Base-by-base conservation (phyloP, 92 coral and sea anemone genomes). In the Phenganax stokvisi region DNA sequence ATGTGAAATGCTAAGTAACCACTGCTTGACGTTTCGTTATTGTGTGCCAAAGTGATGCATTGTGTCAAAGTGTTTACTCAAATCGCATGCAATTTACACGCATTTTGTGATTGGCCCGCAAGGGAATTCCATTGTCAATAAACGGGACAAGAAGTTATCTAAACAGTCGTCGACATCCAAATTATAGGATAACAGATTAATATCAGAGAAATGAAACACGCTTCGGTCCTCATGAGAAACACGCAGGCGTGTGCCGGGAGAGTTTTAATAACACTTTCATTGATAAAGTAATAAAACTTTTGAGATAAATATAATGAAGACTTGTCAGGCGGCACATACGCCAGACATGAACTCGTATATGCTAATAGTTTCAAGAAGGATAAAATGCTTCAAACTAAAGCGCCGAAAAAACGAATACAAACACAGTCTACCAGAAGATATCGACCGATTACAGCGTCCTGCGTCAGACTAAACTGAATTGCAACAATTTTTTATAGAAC, bases 111-210 rank as follows among this genome's bases (percentile, higher is more conserved):
- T 79, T 79, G 83, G 83, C 13, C 74, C 16, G 8, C 71, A 27
- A n/a, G n/a, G 17, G 29, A 72, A 79, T 79, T 31, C 83, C 74
- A 31, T 16, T 5, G 83, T 79, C 83, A 79, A 79, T 47, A 64
- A 47, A 31, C 56, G 74, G 83, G 83, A 79, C 83, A 79, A 60
- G 83, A 79, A 51, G 44, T 63, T 65, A 29, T 54, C 10, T 56
- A 13, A 79, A 79, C 83, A 79, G 25, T 37, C 52, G 10, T 30
- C 67, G 64, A 79, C 83, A 79, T 79, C 83, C 83, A 79, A 79
- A 79, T 79, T 79, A 79, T 65, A 20, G 37, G 83, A 79, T 79
- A 79, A 65, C 83, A 79, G 83, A 79, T 79, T 79, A 79, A 63
- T 56, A 79, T 79, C 83, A 52, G 74, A 28, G 70, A 63, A 79